A percentile compares a stretch with the other conserved stretches of the same genome.
These are phyloP conservation scores for Stenurella melanura DNA, from an alignment of 2,888 invertebrate species.

Conservation along the genomic window DNA sequence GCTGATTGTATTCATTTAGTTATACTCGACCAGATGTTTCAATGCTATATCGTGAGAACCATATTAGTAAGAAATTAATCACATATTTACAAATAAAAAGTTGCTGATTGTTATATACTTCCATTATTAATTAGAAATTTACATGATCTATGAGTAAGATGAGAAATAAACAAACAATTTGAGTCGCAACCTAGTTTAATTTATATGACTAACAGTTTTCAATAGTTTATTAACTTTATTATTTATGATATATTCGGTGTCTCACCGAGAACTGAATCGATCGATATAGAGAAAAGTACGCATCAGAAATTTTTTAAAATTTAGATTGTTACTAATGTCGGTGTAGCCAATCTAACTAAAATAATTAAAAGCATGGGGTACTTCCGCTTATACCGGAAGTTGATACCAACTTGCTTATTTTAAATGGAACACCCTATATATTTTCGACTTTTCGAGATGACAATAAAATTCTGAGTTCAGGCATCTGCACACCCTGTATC, in stretches of 20 bases:
- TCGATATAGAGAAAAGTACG: no score
- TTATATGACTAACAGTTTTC: background rate
- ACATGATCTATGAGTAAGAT: background rate
- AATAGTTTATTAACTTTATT: background rate
- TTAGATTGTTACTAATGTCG: no score
- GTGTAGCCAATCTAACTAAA: no score
- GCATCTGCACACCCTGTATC: no score
- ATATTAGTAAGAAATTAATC: constrained; percentile 32
- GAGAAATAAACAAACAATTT: constrained; percentile 11
- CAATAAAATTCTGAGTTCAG: no score
- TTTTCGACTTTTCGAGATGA: no score
- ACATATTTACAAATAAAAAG: constrained; percentile 29
- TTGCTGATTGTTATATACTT: constrained; percentile 27
- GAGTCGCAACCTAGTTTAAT: background rate
- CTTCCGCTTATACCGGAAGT: no score
- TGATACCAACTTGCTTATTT: no score
- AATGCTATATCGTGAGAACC: constrained; percentile 31
- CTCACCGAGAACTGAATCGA: no score
- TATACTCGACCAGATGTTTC: constrained; percentile 27
- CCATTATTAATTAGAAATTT: constrained; percentile 8
- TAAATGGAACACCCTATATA: no score
- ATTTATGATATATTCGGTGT: background rate
- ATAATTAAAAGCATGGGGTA: no score
- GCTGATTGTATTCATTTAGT: constrained; percentile 28
- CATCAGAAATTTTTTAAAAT: no score